These are phyloP conservation scores for Mantis religiosa DNA, from an alignment of 2,888 invertebrate genomes.

Conservation along the genomic window DNA sequence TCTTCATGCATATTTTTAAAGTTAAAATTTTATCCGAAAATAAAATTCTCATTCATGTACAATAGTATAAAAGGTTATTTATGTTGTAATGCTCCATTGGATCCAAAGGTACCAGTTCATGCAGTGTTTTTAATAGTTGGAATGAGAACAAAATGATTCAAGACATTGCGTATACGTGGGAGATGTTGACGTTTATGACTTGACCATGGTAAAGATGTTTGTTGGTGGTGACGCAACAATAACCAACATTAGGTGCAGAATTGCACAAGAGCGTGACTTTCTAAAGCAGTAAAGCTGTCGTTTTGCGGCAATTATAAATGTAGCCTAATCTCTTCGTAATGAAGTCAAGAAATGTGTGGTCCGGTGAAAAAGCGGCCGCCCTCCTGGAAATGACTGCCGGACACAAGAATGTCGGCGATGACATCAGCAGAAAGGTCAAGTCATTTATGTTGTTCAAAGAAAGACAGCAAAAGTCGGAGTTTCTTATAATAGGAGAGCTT, in stretches of 20 bases:
- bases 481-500: neutral
- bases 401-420: neutral
- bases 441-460: slow-evolving; percentile 28
- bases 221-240: too few relatives aligned
- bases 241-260: neutral
- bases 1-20: too few relatives aligned
- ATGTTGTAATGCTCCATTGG: too few relatives aligned
- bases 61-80: too few relatives aligned
- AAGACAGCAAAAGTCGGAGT: neutral
- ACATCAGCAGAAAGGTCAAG: slow-evolving; percentile 6
- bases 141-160: too few relatives aligned
- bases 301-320: neutral
- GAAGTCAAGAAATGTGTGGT: neutral
- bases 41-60: too few relatives aligned
- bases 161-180: too few relatives aligned
- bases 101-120: too few relatives aligned
- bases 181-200: too few relatives aligned
- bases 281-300: neutral
- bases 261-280: neutral
- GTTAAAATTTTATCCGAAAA: too few relatives aligned
- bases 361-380: neutral
- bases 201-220: too few relatives aligned
- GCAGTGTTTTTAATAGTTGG: too few relatives aligned
- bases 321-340: neutral
- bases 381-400: neutral